Evolutionary conservation across 2,797 vertebrate genomes (phyloP).

Genomic region (Psittacula derbiana): DNA sequence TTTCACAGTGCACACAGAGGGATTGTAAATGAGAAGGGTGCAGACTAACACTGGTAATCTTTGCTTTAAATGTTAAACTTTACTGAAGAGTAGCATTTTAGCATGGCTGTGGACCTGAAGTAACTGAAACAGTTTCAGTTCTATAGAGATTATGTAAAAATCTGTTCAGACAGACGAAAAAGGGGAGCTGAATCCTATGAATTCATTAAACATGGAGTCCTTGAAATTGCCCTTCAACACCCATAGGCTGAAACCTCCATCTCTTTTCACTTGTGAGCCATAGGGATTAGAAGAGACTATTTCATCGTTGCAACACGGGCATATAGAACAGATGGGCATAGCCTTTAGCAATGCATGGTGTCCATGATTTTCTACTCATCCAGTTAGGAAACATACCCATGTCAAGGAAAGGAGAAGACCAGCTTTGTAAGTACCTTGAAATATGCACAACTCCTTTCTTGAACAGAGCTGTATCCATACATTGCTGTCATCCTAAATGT

Average conservation of each 20-base stretch:
- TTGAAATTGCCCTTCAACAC: conserved; percentile 1
- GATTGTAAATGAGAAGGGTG: background rate
- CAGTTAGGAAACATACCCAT: background rate
- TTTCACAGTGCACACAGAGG: background rate
- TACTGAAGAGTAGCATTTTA: background rate
- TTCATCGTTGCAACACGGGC: background rate
- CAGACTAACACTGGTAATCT: background rate
- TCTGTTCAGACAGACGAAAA: background rate
- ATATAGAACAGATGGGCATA: background rate
- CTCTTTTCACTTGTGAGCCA: conserved; percentile 37
- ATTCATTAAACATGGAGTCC: conserved; percentile 19
- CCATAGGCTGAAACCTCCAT: background rate
- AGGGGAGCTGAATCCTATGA: conserved; percentile 35
- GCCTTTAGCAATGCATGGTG: conserved; percentile 33
- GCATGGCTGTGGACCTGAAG: background rate
- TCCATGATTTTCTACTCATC: conserved; percentile 27
- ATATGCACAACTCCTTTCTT: conserved; percentile 53
- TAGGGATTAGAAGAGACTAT: background rate
- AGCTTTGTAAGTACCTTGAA: conserved; percentile 48
- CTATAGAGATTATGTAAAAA: background rate
- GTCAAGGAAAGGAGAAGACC: conserved; percentile 48
- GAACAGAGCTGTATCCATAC: conserved; percentile 35
- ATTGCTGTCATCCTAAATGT: conserved; percentile 40
- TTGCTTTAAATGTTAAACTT: background rate
- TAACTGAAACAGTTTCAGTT: background rate